phyloP scores from a whole-genome alignment of 2,113 vertebrate genomes.

The Herpailurus yagouaroundi region DNA sequence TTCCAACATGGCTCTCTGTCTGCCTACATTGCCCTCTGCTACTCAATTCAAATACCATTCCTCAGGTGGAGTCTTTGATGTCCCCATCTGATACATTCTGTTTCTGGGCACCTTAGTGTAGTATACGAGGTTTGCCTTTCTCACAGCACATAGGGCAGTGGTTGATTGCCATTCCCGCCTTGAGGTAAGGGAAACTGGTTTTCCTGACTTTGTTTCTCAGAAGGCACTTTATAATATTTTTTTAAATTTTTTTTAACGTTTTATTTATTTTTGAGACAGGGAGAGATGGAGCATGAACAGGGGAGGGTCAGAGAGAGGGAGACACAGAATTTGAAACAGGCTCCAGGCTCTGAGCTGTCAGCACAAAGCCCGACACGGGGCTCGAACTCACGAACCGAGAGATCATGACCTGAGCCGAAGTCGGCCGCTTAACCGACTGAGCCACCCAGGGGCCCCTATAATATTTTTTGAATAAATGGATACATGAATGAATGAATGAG shows the following conservation, averaged over 20 bases:
- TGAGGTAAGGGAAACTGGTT: background rate
- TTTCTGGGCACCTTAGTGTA: background rate
- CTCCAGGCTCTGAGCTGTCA: too few species aligned
- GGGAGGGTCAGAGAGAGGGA: too few species aligned
- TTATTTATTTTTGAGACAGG: too few species aligned
- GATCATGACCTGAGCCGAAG: too few species aligned
- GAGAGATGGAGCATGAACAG: too few species aligned
- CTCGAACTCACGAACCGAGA: too few species aligned
- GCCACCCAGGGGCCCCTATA: background rate
- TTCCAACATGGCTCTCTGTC: background rate
- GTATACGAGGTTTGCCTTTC: background rate
- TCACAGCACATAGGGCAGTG: background rate
- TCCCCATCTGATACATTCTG: background rate
- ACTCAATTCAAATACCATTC: too few species aligned
- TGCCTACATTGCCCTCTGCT: background rate
- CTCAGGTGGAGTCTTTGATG: background rate
- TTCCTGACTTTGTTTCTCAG: background rate
- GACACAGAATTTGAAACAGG: too few species aligned
- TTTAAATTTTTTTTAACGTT: background rate
- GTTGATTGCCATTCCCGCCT: background rate
- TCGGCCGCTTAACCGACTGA: too few species aligned
- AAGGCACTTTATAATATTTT: background rate
- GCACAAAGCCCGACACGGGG: too few species aligned
- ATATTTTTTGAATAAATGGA: background rate
- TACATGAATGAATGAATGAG: background rate